These are phyloP conservation scores for Pediacus dermestoides DNA, from an alignment of 2,888 invertebrate species.

Conservation along the genomic window DNA sequence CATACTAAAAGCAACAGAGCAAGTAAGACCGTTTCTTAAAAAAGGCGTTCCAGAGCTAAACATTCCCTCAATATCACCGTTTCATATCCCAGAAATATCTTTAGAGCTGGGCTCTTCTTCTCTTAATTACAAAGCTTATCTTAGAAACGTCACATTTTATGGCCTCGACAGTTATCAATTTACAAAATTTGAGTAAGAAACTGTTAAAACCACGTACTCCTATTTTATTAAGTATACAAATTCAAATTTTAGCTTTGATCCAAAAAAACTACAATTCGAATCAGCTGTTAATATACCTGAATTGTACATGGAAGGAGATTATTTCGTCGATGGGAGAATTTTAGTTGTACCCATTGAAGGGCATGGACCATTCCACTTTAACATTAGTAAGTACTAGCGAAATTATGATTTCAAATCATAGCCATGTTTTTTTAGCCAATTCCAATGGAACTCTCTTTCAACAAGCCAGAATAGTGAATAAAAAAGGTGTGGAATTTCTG, in stretches of 20 bases:
- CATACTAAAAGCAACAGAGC: background rate
- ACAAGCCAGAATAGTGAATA: conserved; percentile 20
- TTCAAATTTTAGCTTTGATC: conserved; percentile 32
- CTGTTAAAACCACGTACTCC: too few relatives aligned
- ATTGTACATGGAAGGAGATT: conserved; percentile 33
- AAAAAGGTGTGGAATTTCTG: conserved; percentile 21
- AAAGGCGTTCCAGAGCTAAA: background rate
- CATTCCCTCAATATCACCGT: background rate
- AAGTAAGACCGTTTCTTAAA: background rate
- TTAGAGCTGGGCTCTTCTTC: background rate
- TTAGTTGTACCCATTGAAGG: conserved; percentile 39
- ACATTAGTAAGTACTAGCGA: conserved; percentile 34
- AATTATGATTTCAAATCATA: background rate
- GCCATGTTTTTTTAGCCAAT: conserved; percentile 16
- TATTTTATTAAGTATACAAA: conserved; percentile 4
- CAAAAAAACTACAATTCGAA: conserved; percentile 33
- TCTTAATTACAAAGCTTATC: background rate
- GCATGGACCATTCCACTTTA: conserved; percentile 31
- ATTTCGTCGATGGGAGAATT: conserved; percentile 38
- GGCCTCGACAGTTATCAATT: conserved; percentile 22
- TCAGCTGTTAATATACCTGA: conserved; percentile 25
- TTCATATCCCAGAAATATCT: background rate
- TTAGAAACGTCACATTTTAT: background rate
- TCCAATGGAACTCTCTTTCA: conserved; percentile 21
- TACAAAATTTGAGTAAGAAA: conserved; percentile 31